A percentile compares a stretch with the other conserved stretches of the same genome.
Evolutionary conservation across 2,113 vertebrate genomes (phyloP).

Genomic region (Corvus moneduloides): DNA sequence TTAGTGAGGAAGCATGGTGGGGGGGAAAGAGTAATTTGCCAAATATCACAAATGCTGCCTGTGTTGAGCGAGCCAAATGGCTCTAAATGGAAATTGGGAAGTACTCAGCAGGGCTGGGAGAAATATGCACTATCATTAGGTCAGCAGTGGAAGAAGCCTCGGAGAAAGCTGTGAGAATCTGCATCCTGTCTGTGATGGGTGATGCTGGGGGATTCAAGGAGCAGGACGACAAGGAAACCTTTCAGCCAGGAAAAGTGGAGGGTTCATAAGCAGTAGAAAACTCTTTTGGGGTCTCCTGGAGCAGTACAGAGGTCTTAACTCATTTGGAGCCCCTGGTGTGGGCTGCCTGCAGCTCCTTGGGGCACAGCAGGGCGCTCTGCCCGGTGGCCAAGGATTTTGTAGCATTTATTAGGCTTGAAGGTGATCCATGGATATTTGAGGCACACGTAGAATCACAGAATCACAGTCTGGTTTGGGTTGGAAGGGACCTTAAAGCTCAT

Average conservation of each 20-base stretch:
- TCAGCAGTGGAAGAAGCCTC: neutral
- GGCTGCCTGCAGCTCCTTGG: neutral
- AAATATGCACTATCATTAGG: neutral
- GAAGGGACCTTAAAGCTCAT: neutral
- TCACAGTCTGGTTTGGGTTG: neutral
- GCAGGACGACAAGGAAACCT: neutral
- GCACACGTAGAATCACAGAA: neutral
- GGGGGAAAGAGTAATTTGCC: neutral
- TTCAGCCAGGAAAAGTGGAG: neutral
- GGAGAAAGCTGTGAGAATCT: neutral
- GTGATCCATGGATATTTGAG: neutral
- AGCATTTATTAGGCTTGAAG: neutral
- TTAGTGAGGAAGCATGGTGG: neutral
- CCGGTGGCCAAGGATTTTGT: fast-evolving
- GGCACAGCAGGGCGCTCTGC: neutral
- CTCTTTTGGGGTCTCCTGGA: neutral
- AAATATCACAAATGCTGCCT: conserved; percentile 45
- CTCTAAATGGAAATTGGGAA: neutral
- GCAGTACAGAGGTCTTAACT: neutral
- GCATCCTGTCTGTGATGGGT: neutral
- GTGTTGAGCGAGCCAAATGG: conserved; percentile 17
- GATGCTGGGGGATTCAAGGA: neutral
- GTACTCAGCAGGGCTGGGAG: neutral
- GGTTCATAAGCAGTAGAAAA: neutral
- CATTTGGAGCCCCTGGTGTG: neutral